A percentile compares a stretch with the other conserved stretches of the same genome.
These are phyloP conservation scores for Oryctes rhinoceros DNA, from an alignment of 1,140 invertebrate genomes.

Conservation along the genomic window DNA sequence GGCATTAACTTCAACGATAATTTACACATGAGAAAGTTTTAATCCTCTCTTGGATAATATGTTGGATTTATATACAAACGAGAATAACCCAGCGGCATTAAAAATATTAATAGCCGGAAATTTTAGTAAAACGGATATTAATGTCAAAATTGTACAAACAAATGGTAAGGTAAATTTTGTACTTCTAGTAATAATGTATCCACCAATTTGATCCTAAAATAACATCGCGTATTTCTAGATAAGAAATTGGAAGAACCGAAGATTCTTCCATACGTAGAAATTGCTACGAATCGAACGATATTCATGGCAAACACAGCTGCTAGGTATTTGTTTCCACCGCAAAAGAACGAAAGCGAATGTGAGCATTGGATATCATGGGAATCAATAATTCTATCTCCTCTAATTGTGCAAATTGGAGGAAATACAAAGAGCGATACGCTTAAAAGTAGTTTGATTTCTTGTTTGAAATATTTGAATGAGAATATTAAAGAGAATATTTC, in stretches of 20 bases:
- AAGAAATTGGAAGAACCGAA: constrained; percentile 54
- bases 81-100: constrained; percentile 75
- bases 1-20: background rate
- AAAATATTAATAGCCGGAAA: constrained; percentile 75
- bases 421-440: constrained; percentile 63
- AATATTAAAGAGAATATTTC: constrained; percentile 45
- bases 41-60: background rate
- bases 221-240: constrained; percentile 48
- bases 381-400: constrained; percentile 70
- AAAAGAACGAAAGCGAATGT: constrained; percentile 56
- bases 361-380: constrained; percentile 83
- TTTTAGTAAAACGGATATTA: constrained; percentile 65
- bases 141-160: constrained; percentile 65
- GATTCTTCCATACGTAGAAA: constrained; percentile 64
- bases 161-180: constrained; percentile 63
- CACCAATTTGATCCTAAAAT: background rate
- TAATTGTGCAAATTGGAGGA: constrained; percentile 61
- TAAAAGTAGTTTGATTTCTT: constrained; percentile 61
- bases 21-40: too few relatives aligned
- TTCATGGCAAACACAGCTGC: constrained; percentile 68
- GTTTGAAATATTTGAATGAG: constrained; percentile 62
- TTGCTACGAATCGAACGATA: constrained; percentile 61
- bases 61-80: constrained; percentile 64
- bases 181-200: constrained; percentile 30
- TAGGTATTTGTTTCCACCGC: constrained; percentile 63